Evolutionary conservation across 2,888 invertebrate genomes (phyloP), one percentile per base, ranked within the genome.

Genomic region (Andrena dorsata): DNA sequence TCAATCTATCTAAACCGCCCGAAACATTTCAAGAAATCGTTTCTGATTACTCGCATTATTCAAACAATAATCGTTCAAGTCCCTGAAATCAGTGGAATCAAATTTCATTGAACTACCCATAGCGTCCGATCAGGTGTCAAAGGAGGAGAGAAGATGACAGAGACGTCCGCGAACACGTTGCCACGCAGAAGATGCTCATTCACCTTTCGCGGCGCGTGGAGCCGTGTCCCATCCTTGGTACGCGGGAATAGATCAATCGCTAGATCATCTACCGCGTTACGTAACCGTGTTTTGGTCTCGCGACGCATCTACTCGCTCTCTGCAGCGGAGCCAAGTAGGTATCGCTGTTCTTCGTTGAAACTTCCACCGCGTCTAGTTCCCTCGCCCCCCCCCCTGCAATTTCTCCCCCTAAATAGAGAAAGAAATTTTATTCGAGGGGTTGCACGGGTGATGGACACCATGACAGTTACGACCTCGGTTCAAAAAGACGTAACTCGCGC

Each of bases 391-490:
- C 35, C 51, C 2, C 28, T 32, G 49, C 32, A 41, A 58, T 58
- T 7, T 32, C 47, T 20, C 51, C 16, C 49, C 41, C 26, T 0
- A 13, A n/a, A n/a, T 28, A 20, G 13, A 2, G 35, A 10, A 69
- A 49, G 68, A 69, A 79, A 79, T 69, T 63, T 76, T 79, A 69
- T 79, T 71, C 71, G 63, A n/a, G 51, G 32, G 51, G 20, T 56
- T n/a, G 23, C 35, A 53, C 26, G 35, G 28, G 13, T 32, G 71
- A 75, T 75, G 71, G 71, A 70, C 63, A 23, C 58, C 65, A 23
- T 51, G 65, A 66, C 49, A 30, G 65, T 75, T 77, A 60, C 75
- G 65, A 66, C 65, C 41, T 66, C 60, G 51, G 60, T 66, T 75
- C 35, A 63, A 78, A 76, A 30, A 41, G 26, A 53, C 63, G 53